These are phyloP conservation scores for Narcine bancroftii DNA, from an alignment of 2,113 vertebrate genomes.

Conservation along the genomic window DNA sequence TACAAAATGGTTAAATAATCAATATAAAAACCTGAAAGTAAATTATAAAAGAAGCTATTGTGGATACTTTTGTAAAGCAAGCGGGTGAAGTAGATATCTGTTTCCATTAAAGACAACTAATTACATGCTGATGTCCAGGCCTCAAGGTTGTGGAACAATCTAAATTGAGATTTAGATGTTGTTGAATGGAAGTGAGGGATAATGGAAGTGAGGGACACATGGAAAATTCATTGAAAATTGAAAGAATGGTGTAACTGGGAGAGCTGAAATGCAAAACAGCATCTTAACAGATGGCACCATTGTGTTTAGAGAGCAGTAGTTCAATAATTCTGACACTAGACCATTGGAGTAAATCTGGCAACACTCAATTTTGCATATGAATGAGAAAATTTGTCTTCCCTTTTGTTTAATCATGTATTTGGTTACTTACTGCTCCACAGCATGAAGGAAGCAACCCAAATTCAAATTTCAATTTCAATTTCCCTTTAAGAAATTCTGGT, in stretches of 20 bases:
- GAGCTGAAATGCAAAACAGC: not conserved
- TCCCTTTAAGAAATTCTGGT: not conserved
- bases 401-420: slow-evolving; percentile 8
- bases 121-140: not conserved
- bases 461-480: not conserved
- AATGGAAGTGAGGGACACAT: not conserved
- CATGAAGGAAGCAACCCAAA: not conserved
- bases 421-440: not conserved
- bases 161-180: not conserved
- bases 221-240: slow-evolving; percentile 28
- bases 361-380: not conserved
- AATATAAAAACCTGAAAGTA: not conserved
- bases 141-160: not conserved
- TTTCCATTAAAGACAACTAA: not conserved
- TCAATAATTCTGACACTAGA: slow-evolving; percentile 30
- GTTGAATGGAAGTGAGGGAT: not conserved
- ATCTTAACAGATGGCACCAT: not conserved
- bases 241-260: slow-evolving; percentile 4
- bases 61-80: not conserved
- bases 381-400: not conserved
- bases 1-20: not conserved
- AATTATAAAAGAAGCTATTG: not conserved
- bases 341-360: slow-evolving; percentile 19
- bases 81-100: not conserved
- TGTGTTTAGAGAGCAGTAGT: slow-evolving; percentile 7